Evolutionary conservation across 2,113 vertebrate species (phyloP).

Genomic region (Ctenodactylus gundi): DNA sequence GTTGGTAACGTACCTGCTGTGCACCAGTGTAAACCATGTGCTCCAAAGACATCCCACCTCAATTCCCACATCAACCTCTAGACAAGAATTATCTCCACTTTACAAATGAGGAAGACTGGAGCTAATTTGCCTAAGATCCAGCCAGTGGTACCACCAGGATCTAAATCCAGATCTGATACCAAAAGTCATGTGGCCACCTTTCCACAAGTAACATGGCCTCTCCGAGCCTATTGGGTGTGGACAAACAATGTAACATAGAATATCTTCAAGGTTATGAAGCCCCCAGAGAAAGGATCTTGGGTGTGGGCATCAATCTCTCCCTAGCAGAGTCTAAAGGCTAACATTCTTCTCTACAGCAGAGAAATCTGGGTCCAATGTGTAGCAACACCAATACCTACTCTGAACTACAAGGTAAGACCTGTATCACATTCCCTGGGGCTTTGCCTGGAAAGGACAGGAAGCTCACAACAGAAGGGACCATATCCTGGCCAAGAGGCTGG

Average conservation of each 20-base stretch:
- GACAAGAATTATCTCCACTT: not conserved
- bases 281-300: not conserved
- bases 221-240: not conserved
- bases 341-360: not conserved
- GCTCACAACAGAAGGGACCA: not conserved
- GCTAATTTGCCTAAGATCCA: not conserved
- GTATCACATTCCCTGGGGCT: not conserved
- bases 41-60: not conserved
- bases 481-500: not conserved
- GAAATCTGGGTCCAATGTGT: not conserved
- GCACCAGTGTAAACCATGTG: not conserved
- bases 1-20: not conserved
- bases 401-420: not conserved
- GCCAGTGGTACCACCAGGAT: not conserved
- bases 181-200: not conserved
- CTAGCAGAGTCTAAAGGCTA: not conserved
- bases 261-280: not conserved
- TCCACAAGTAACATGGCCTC: not conserved
- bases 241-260: not conserved
- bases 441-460: not conserved
- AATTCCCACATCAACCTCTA: not conserved
- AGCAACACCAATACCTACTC: not conserved
- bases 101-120: not conserved
- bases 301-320: not conserved
- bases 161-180: slow-evolving; percentile 4